phyloP scores from a whole-genome alignment of 2,113 vertebrate genomes.

The Anarhynchus alexandrinus region DNA sequence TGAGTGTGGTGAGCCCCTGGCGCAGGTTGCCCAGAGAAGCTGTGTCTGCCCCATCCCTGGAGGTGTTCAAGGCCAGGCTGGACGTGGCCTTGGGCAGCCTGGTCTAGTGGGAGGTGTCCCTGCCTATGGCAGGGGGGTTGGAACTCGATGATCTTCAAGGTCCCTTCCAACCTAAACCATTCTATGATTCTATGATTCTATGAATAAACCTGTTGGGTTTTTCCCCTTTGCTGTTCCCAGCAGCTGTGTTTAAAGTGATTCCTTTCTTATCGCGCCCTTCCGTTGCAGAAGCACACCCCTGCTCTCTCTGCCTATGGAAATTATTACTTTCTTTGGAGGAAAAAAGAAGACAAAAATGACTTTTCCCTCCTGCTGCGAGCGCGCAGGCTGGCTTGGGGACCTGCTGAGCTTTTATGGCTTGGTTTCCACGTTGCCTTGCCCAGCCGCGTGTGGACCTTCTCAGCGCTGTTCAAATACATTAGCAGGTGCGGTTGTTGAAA shows the following conservation, averaged over 20 bases:
- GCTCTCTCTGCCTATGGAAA: not conserved
- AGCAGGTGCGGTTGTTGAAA: not conserved
- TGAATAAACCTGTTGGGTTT: not conserved
- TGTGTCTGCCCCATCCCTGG: no score
- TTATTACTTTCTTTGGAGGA: not conserved
- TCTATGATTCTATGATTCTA: no score
- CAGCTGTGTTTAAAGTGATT: not conserved
- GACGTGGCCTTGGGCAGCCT: no score
- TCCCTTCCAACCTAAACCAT: no score
- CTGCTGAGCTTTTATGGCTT: not conserved
- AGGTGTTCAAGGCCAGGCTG: no score
- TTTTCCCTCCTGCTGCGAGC: not conserved
- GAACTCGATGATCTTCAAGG: no score
- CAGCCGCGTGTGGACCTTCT: not conserved
- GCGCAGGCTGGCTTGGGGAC: fast-evolving
- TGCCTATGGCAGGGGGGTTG: no score
- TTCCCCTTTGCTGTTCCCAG: not conserved
- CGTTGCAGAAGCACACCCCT: not conserved
- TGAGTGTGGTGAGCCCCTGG: no score
- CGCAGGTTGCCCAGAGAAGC: no score
- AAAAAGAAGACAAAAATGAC: not conserved
- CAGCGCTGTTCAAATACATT: not conserved
- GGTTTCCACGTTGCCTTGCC: not conserved
- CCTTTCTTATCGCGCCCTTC: not conserved
- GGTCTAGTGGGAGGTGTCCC: no score